phyloP scores from a whole-genome alignment of 2,888 invertebrate species.

The Amphipoea oculea region DNA sequence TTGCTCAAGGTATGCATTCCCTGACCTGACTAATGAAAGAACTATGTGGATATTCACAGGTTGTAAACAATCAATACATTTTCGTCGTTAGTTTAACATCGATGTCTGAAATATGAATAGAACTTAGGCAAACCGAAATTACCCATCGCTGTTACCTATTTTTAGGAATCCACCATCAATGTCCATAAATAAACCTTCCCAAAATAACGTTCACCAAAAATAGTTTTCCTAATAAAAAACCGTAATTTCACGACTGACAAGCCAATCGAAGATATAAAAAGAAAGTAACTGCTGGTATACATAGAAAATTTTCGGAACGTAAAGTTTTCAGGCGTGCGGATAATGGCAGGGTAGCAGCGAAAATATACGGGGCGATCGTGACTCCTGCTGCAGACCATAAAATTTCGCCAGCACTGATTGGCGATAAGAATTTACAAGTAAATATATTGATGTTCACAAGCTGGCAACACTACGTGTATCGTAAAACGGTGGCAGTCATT shows the following conservation, averaged over 20 bases:
- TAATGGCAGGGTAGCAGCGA: slow-evolving; percentile 63
- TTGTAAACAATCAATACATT: background rate
- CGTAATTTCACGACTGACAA: slow-evolving; percentile 49
- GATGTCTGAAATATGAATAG: slow-evolving; percentile 9
- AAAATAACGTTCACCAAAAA: slow-evolving; percentile 44
- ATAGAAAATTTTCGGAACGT: slow-evolving; percentile 23
- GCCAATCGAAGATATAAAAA: slow-evolving; percentile 45
- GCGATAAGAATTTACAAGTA: slow-evolving; percentile 72
- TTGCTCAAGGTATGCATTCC: background rate
- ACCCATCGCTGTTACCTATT: slow-evolving; percentile 11
- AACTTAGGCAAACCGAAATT: background rate
- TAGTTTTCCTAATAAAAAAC: slow-evolving; percentile 28
- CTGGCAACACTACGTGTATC: slow-evolving; percentile 53
- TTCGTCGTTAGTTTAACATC: background rate
- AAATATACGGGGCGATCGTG: slow-evolving; percentile 55
- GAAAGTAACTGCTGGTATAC: slow-evolving; percentile 33
- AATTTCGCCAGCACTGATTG: slow-evolving; percentile 67
- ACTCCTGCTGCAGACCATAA: slow-evolving; percentile 60
- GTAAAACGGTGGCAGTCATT: slow-evolving; percentile 59
- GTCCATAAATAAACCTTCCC: slow-evolving; percentile 40
- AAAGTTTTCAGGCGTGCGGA: slow-evolving; percentile 65
- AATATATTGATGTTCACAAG: slow-evolving; percentile 62
- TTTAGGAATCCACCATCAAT: slow-evolving; percentile 17
- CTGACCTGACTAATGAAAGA: background rate
- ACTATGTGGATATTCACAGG: background rate